Evolutionary conservation across 2,888 invertebrate genomes (phyloP), one percentile per base, ranked within the genome.

Genomic region (Entomobrya multifasciata): DNA sequence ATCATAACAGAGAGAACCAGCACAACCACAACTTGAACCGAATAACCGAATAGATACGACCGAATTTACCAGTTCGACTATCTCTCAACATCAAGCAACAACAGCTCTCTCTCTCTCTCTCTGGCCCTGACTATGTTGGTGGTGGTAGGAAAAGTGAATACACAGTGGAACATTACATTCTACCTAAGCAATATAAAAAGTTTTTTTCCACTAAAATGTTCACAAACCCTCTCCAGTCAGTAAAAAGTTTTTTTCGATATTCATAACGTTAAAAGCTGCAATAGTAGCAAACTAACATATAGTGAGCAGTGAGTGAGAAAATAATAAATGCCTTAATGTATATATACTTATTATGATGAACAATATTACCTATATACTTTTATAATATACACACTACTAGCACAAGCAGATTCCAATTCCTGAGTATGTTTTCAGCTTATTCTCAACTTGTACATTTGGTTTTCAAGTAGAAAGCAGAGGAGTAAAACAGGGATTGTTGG

Each of bases 401-500:
- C n/a, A n/a, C 52, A 25, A 47, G 25, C n/a, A 25, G 25, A 65
- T 65, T 65, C 25, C 65, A 17, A 41, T 70, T 47, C 36, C 30
- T 10, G n/a, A n/a, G 72, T 10, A 2, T 57, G 57, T 57, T 22
- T 11, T 72, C 27, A 47, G 70, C 47, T 70, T n/a, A n/a, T n/a
- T n/a, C n/a, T n/a, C n/a, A n/a, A n/a, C 20, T 13, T 47, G 5
- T 47, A 47, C n/a, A 70, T 47, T 47, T 47, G 25, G 47, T 36
- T 70, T 70, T 70, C 47, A 47, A 78, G 62, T 65, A 78, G 62
- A 78, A 62, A 78, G 78, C 76, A 65, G 70, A 22, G 25, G 82
- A 84, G 79, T 60, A 72, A 47, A 81, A n/a, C n/a, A 86, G 80
- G 86, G 85, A 85, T 85, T 77, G 79, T 85, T 70, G 70, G 80